Evolutionary conservation across 2,113 vertebrate species (phyloP), one percentile per base, ranked within the genome.

Genomic region (Ciconia stormi): DNA sequence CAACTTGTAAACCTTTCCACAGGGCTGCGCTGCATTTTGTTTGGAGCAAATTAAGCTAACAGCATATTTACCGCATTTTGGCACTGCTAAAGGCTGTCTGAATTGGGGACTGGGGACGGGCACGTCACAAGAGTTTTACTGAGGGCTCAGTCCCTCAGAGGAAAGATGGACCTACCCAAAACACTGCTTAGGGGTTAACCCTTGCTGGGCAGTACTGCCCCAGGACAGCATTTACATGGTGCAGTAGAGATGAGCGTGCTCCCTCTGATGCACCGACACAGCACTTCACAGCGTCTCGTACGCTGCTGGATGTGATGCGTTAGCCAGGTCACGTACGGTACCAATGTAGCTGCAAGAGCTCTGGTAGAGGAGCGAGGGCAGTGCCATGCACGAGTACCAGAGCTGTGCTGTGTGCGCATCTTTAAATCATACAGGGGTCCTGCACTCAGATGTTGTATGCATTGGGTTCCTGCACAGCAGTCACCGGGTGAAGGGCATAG

Each of bases 401-500:
- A 29, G 21, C 47, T 32, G 53, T 3, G 38, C 46, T 23, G 9
- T 3, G 40, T 21, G 16, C 21, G 0, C 46, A 1, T 11, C 34
- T 40, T 7, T 16, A 25, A 27, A 40, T 17, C 7, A 0, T 2
- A 13, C 4, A 6, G 16, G 56, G 11, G 19, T 32, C 36, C n/a
- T 38, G 78, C 44, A 2, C 20, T 30, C 6, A 1, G 0, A 2
- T 10, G 32, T 14, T 12, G 1, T 0, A 1, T 5, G 36, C 17
- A 1, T 12, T 4, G 14, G 3, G 10, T 49, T 17, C 79, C 27
- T 3, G 19, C 38, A 2, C 3, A 11, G 32, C 34, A 13, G 95
- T 97, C 96, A 98, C 97, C 18, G 96, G 96, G 56, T 98, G 94
- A 17, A 97, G 98, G 6, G 97, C 96, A 1, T 97, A 98, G 55